Conservation (phyloP, 2,888 invertebrate genomes). For the Panzeria rudis region DNA sequence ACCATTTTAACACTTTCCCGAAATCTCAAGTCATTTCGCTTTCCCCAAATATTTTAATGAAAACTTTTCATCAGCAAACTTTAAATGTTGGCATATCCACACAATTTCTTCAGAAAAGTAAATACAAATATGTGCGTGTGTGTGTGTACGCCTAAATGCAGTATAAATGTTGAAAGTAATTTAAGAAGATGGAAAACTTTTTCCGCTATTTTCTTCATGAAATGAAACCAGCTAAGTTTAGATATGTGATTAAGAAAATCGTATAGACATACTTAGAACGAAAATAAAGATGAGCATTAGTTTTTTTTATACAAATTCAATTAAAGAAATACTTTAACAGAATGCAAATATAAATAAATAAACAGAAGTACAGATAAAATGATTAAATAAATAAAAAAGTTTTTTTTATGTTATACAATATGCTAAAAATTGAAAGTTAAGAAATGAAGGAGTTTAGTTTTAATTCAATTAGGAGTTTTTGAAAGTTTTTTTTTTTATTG, state of each 20-base stretch:
- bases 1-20: not conserved
- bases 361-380: slow-evolving; percentile 26
- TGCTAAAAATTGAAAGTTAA: not conserved
- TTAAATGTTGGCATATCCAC: slow-evolving; percentile 33
- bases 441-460: slow-evolving; percentile 12
- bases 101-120: slow-evolving; percentile 3
- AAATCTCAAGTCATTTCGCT: slow-evolving; percentile 15
- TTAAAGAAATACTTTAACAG: slow-evolving; percentile 52
- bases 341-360: slow-evolving; percentile 43
- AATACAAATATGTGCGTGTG: slow-evolving; percentile 1
- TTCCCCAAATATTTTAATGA: slow-evolving; percentile 29
- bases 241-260: slow-evolving; percentile 59
- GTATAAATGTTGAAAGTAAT: slow-evolving; percentile 56
- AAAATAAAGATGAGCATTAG: not conserved
- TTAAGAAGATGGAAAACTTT: slow-evolving; percentile 50
- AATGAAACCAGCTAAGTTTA: slow-evolving; percentile 22
- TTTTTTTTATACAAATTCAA: slow-evolving; percentile 49
- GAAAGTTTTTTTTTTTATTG: not conserved
- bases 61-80: slow-evolving; percentile 41
- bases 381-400: slow-evolving; percentile 29
- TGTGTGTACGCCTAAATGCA: slow-evolving; percentile 41
- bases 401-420: not conserved
- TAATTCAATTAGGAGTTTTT: slow-evolving; percentile 23
- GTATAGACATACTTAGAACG: not conserved
- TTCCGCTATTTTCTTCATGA: slow-evolving; percentile 22